phyloP scores from a whole-genome alignment of 2,113 vertebrate species.

The Boleophthalmus pectinirostris region DNA sequence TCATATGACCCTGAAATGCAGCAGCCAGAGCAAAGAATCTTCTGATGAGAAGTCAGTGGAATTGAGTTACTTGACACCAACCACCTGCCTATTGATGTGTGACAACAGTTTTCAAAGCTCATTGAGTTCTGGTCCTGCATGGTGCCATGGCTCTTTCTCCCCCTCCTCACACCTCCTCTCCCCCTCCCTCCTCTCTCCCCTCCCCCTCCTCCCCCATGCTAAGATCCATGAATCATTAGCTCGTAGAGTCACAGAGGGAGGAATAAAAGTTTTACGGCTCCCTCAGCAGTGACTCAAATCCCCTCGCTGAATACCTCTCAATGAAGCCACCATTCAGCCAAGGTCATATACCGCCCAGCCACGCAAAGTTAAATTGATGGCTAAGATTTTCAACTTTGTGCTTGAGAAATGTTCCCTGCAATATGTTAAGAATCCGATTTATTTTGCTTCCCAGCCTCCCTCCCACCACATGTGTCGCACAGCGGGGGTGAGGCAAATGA shows the following conservation, averaged over 20 bases:
- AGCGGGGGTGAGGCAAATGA: slow-evolving; percentile 52
- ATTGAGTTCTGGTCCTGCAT: slow-evolving; percentile 67
- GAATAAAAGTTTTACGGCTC: slow-evolving; percentile 71
- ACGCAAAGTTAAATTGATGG: slow-evolving; percentile 66
- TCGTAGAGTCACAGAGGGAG: slow-evolving; percentile 62
- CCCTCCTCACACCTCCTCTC: slow-evolving; percentile 4
- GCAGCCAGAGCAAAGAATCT: slow-evolving; percentile 41
- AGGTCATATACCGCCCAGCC: slow-evolving; percentile 64
- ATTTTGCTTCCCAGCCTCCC: slow-evolving; percentile 39
- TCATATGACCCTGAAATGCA: slow-evolving; percentile 40
- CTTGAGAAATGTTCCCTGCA: slow-evolving; percentile 68
- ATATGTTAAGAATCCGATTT: slow-evolving; percentile 57
- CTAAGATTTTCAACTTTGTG: slow-evolving; percentile 62
- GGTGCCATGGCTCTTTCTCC: slow-evolving; percentile 13
- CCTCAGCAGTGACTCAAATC: slow-evolving; percentile 57
- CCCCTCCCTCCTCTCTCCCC: neutral
- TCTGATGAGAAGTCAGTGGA: slow-evolving; percentile 62
- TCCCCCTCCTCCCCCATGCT: slow-evolving; percentile 30
- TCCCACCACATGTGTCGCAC: slow-evolving; percentile 54
- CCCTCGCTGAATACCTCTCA: slow-evolving; percentile 65
- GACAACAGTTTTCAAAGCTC: slow-evolving; percentile 76
- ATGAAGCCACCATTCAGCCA: slow-evolving; percentile 63
- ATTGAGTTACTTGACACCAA: slow-evolving; percentile 74
- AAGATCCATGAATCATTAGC: slow-evolving; percentile 74
- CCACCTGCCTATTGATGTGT: slow-evolving; percentile 67